These are phyloP conservation scores for Channallabes apus DNA, from an alignment of 2,797 vertebrate species.

Conservation along the genomic window DNA sequence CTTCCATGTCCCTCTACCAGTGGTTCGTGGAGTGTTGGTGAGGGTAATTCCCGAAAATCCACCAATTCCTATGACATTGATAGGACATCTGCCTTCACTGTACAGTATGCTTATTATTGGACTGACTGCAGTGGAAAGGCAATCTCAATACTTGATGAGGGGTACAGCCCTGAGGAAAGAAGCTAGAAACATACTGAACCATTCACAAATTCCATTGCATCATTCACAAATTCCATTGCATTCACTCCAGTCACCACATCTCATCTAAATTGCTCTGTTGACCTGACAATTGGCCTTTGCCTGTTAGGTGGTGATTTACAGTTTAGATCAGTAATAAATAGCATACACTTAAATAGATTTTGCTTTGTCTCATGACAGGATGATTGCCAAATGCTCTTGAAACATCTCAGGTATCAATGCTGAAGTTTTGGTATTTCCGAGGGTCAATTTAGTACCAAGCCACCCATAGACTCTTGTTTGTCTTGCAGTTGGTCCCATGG, in stretches of 20 bases:
- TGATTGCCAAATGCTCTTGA: neutral
- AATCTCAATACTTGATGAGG: constrained; percentile 5
- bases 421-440: neutral
- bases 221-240: neutral
- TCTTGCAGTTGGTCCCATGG: no score
- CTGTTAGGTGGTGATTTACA: neutral
- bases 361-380: neutral
- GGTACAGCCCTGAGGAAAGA: neutral
- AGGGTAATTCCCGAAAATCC: neutral
- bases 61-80: neutral
- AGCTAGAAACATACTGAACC: neutral
- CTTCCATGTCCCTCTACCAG: neutral
- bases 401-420: neutral
- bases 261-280: neutral
- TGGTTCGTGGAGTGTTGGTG: neutral
- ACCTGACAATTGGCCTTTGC: neutral
- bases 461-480: neutral
- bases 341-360: neutral
- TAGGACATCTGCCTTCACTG: neutral
- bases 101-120: neutral
- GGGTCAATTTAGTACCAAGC: neutral
- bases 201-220: neutral
- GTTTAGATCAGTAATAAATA: neutral
- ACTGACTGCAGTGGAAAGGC: neutral
- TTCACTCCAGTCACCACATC: neutral